These are phyloP conservation scores for Sciurus vulgaris DNA, from an alignment of 2,797 vertebrate genomes.

Conservation along the genomic window DNA sequence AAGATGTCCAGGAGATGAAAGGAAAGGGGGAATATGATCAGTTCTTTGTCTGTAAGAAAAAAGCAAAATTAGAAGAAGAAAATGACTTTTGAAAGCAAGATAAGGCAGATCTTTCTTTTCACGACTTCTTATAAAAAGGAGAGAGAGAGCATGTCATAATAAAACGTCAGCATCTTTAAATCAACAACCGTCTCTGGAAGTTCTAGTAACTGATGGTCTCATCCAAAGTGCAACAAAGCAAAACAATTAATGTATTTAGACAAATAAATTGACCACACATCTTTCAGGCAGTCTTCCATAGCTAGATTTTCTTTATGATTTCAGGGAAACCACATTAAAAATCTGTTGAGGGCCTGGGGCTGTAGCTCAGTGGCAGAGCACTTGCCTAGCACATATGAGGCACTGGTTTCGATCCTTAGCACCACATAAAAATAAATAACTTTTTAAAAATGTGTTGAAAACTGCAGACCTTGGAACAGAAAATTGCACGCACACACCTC, in stretches of 20 bases:
- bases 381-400: no score
- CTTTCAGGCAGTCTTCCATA: neutral
- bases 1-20: constrained; percentile 10
- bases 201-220: constrained; percentile 49
- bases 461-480: neutral
- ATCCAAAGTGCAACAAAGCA: constrained; percentile 11
- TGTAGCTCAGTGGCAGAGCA: no score
- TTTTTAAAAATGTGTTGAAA: constrained; percentile 8
- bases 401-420: no score
- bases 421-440: no score
- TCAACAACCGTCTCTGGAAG: neutral
- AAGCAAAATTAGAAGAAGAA: constrained; percentile 45
- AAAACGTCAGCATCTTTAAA: neutral
- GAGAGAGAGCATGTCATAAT: neutral
- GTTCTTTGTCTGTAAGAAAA: constrained; percentile 16
- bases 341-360: neutral
- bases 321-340: constrained; percentile 19
- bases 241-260: constrained; percentile 51
- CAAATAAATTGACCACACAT: neutral
- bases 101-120: constrained; percentile 48
- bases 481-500: neutral
- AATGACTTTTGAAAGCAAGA: constrained; percentile 58
- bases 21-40: neutral
- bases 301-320: neutral
- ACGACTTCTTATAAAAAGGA: neutral